phyloP scores from a whole-genome alignment of 2,113 vertebrate species.

The Notothenia rossii region DNA sequence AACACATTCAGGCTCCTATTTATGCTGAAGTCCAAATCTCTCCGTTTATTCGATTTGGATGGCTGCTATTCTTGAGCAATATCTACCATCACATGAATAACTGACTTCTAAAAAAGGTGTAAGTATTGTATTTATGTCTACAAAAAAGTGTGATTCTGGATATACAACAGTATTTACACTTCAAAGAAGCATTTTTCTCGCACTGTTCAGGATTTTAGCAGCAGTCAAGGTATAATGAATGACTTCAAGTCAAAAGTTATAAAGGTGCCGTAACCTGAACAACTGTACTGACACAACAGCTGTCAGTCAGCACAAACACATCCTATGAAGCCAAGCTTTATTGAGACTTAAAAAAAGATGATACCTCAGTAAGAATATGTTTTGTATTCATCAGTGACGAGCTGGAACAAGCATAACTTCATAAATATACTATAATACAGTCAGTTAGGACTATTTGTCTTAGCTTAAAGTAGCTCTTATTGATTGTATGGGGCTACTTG shows the following conservation, averaged over 20 bases:
- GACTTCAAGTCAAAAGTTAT: background rate
- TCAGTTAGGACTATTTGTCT: background rate
- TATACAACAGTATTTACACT: background rate
- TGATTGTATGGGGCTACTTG: background rate
- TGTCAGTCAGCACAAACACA: background rate
- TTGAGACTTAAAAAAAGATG: background rate
- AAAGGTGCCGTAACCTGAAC: background rate
- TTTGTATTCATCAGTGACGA: background rate
- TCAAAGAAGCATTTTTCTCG: background rate
- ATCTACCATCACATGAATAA: background rate
- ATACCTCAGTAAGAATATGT: background rate
- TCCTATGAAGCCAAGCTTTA: background rate
- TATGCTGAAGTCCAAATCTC: conserved; percentile 43
- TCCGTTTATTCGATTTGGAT: conserved; percentile 27
- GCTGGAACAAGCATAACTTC: background rate
- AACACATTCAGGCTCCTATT: conserved; percentile 34
- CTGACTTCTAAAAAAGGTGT: conserved; percentile 38
- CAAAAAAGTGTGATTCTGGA: background rate
- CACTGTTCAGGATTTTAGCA: background rate
- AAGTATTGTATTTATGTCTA: conserved; percentile 4
- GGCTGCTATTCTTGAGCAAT: background rate
- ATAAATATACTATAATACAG: too few relatives aligned
- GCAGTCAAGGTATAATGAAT: background rate
- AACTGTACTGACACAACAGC: background rate
- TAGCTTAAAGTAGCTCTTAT: background rate